Base-by-base conservation (phyloP, 2,113 vertebrate genomes). In the Tenebrosternarchus preto region DNA sequence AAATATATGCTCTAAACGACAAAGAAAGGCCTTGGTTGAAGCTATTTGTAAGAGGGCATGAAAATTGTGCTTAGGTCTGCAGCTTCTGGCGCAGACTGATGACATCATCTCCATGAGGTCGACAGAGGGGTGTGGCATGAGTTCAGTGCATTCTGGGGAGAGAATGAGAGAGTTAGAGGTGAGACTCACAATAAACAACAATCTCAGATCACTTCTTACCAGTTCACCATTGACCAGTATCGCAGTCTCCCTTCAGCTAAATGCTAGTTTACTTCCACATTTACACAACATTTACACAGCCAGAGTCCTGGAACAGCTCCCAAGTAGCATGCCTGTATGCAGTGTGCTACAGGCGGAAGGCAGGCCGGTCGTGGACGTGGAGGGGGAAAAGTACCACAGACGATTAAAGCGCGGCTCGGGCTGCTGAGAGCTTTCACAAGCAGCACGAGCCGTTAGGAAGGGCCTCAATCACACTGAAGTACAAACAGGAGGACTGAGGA, bases 11-110 rank as follows among this genome's bases (percentile, higher is more conserved):
- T 87, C 80, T 82, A 85, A 87, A 50, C 43, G 64, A 50, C 25
- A 67, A 61, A 27, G 91, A 85, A 94, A 93, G 90, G 93, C 93
- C 90, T 94, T 93, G 93, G 89, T 93, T 88, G 93, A 93, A 92
- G 92, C 92, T 90, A 90, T 90, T 87, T 91, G 91, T 92, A 89
- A 90, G 84, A 92, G 91, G 90, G 87, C 91, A 80, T 91, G 87
- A 85, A 86, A 88, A 31, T 86, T 93, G 92, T 92, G 91, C 90
- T 90, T 68, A 84, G 89, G 87, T 92, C 90, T 78, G 85, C 88
- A 86, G 88, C 86, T 89, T 64, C 61, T 24, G 85, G 78, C 63
- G 86, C 88, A 92, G 91, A 87, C 88, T 85, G 82, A 76, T 76
- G 90, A 90, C 90, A 91, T 92, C 83, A 78, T 80, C 86, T 89